Evolutionary conservation across 2,797 vertebrate genomes (phyloP).

Genomic region (Molossus alvarezi): DNA sequence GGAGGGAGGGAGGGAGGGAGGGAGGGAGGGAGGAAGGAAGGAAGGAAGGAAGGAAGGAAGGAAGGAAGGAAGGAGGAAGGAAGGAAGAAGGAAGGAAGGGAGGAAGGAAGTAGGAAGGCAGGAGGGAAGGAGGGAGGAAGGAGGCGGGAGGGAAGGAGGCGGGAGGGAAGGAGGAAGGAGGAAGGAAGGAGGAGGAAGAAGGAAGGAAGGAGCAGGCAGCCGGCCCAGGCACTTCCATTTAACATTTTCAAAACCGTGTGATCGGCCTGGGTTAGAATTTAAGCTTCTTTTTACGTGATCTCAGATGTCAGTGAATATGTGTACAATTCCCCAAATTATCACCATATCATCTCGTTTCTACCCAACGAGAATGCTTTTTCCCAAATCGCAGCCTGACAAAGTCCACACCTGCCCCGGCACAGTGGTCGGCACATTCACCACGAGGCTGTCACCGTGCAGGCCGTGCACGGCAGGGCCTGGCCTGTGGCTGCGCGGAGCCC

Average conservation of each 20-base stretch:
- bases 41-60: too few species aligned
- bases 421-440: not conserved
- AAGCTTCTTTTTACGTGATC: not conserved
- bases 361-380: not conserved
- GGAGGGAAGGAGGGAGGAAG: too few species aligned
- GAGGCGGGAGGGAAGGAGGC: too few species aligned
- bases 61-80: too few species aligned
- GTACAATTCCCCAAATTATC: not conserved
- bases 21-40: too few species aligned
- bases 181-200: too few species aligned
- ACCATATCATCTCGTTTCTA: not conserved
- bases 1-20: too few species aligned
- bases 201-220: too few species aligned
- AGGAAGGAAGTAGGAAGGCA: too few species aligned
- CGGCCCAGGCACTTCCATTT: not conserved
- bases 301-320: not conserved
- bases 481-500: not conserved
- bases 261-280: not conserved
- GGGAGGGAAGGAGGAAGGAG: too few species aligned
- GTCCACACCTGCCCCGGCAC: not conserved
- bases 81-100: too few species aligned
- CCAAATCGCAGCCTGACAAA: constrained; percentile 9
- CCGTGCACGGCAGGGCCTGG: not conserved
- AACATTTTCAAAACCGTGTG: not conserved
- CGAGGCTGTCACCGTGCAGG: not conserved